Evolutionary conservation across 2,113 vertebrate species (phyloP).

Genomic region (Prunella himalayana): DNA sequence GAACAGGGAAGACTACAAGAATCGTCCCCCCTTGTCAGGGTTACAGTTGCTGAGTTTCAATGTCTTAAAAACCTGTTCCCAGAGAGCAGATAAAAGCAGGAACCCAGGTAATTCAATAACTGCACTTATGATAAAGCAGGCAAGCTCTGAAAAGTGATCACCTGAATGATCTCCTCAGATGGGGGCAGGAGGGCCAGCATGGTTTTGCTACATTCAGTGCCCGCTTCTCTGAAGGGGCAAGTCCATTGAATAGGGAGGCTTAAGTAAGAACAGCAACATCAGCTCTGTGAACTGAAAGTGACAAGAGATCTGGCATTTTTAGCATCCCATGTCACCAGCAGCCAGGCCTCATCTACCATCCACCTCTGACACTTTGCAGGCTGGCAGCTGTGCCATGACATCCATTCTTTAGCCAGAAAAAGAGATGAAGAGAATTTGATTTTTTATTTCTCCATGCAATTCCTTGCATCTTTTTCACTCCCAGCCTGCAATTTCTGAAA

Average conservation of each 20-base stretch:
- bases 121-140: background rate
- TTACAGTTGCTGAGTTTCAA: background rate
- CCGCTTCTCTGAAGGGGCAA: background rate
- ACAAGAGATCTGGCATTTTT: background rate
- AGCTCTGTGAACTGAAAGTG: background rate
- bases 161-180: background rate
- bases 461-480: background rate
- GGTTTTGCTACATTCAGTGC: background rate
- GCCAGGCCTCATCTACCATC: background rate
- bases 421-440: background rate
- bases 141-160: background rate
- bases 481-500: background rate
- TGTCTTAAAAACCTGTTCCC: background rate
- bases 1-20: background rate
- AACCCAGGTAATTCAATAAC: background rate
- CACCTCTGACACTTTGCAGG: background rate
- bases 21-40: background rate
- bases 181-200: background rate
- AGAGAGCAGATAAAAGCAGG: background rate
- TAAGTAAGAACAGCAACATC: background rate
- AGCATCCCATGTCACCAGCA: background rate
- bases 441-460: background rate
- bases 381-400: background rate
- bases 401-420: background rate
- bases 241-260: background rate